Evolutionary conservation across 2,113 vertebrate genomes (phyloP).

Genomic region (Cranoglanis bouderius): DNA sequence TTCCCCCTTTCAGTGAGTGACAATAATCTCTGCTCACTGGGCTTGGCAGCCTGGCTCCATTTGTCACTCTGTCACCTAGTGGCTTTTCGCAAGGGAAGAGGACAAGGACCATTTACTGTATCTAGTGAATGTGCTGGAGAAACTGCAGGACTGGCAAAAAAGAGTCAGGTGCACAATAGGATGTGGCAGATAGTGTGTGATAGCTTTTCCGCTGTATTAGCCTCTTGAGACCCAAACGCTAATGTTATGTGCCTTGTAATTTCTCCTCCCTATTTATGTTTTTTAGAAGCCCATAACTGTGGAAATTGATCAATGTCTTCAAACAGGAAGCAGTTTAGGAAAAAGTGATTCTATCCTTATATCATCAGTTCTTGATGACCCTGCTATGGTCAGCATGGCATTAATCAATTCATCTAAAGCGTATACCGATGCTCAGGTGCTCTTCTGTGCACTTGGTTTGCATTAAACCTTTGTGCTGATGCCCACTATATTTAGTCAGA

Average conservation of each 20-base stretch:
- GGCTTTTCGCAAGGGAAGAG: constrained; percentile 57
- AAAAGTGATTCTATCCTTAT: not conserved
- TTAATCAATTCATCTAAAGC: not conserved
- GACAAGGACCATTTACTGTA: constrained; percentile 62
- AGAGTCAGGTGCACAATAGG: constrained; percentile 28
- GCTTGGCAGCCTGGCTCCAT: constrained; percentile 54
- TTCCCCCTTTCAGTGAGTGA: constrained; percentile 60
- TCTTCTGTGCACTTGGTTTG: not conserved
- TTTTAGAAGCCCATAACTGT: not conserved
- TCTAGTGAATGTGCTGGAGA: constrained; percentile 47
- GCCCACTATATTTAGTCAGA: constrained; percentile 14
- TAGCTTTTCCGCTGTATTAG: not conserved
- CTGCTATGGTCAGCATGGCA: not conserved
- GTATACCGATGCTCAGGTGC: not conserved
- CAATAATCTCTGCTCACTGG: constrained; percentile 69
- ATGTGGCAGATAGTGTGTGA: not conserved
- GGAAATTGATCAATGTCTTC: not conserved
- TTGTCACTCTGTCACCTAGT: constrained; percentile 66
- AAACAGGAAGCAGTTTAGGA: not conserved
- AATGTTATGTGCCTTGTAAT: constrained; percentile 14
- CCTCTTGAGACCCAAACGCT: not conserved
- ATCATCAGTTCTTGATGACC: not conserved
- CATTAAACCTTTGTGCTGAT: constrained; percentile 11
- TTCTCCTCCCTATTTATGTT: not conserved
- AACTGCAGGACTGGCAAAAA: constrained; percentile 49